Conservation (phyloP, 2,113 vertebrate species). For the Oreocharis arfaki region DNA sequence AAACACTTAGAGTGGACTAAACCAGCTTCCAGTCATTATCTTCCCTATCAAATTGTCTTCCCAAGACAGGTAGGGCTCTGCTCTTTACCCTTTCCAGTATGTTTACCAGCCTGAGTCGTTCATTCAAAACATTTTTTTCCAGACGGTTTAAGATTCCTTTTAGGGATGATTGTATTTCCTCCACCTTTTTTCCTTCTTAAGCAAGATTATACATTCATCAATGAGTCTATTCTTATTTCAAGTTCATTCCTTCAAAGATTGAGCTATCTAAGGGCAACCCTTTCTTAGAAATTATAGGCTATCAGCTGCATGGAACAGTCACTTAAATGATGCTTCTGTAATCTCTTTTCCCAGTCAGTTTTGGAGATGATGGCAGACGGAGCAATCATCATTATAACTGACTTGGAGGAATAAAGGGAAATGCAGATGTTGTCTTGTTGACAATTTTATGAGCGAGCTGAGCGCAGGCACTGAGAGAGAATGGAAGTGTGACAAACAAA, state of each 20-base stretch:
- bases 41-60: background rate
- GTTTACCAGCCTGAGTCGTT: background rate
- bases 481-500: background rate
- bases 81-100: background rate
- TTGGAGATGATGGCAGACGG: background rate
- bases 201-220: background rate
- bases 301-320: background rate
- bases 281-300: slow-evolving; percentile 17
- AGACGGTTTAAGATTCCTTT: background rate
- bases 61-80: background rate
- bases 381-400: background rate
- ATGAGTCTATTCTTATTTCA: background rate
- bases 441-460: background rate
- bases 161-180: background rate
- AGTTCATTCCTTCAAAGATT: background rate
- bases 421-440: background rate
- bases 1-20: background rate
- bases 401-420: background rate
- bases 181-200: background rate
- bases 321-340: background rate
- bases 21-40: background rate
- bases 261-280: background rate
- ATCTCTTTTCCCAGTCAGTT: background rate
- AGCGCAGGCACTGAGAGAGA: background rate
- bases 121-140: background rate